phyloP scores from a whole-genome alignment of 2,888 invertebrate species.

The Ptychoptera contaminata region DNA sequence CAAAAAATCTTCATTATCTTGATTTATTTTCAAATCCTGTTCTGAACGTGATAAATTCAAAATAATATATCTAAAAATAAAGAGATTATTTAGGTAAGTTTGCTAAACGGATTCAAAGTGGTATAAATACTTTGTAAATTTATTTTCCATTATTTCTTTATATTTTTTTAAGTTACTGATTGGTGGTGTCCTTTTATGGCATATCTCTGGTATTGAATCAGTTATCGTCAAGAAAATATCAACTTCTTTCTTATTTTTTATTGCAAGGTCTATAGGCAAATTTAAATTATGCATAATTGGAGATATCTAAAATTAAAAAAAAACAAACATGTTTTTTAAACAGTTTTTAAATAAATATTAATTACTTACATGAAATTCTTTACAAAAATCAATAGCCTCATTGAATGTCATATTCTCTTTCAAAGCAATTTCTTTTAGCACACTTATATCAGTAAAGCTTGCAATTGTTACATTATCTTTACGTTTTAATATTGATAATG shows the following conservation, averaged over 20 bases:
- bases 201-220: conserved; percentile 22
- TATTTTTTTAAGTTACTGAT: background rate
- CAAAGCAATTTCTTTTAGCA: conserved; percentile 18
- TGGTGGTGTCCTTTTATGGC: conserved; percentile 9
- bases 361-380: background rate
- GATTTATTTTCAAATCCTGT: conserved; percentile 9
- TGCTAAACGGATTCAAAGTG: background rate
- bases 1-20: conserved; percentile 25
- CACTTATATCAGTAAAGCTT: conserved; percentile 15
- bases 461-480: conserved; percentile 17
- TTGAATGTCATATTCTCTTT: conserved; percentile 9
- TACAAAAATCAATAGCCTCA: background rate
- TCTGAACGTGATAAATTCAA: conserved; percentile 20
- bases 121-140: background rate
- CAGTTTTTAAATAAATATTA: background rate
- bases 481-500: conserved; percentile 22
- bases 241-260: conserved; percentile 14
- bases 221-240: conserved; percentile 26
- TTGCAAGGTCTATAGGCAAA: conserved; percentile 17
- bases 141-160: background rate
- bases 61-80: conserved; percentile 20
- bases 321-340: background rate
- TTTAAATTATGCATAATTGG: conserved; percentile 18
- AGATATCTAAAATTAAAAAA: conserved; percentile 11
- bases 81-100: background rate